These are phyloP conservation scores for Nipponia nippon DNA, from an alignment of 2,113 vertebrate species.

Conservation along the genomic window DNA sequence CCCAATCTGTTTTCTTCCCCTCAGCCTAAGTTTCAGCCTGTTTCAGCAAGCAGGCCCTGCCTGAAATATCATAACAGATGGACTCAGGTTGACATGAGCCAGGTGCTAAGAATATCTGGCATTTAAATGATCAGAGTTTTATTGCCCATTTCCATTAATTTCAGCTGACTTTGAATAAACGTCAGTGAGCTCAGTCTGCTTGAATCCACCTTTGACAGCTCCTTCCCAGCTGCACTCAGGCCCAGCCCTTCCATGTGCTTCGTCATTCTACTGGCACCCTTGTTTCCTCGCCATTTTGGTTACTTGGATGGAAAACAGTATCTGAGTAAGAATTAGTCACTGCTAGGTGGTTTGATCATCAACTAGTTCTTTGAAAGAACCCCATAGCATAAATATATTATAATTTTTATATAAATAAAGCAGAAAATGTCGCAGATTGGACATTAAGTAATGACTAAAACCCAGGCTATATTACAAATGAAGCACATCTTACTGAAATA, in stretches of 20 bases:
- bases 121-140: background rate
- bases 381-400: background rate
- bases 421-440: background rate
- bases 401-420: background rate
- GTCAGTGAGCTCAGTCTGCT: background rate
- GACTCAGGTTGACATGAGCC: background rate
- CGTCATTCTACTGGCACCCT: background rate
- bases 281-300: background rate
- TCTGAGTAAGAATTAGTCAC: background rate
- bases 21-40: background rate
- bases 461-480: background rate
- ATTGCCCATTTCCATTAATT: background rate
- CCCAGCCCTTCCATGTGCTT: background rate
- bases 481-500: background rate
- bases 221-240: background rate
- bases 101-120: background rate
- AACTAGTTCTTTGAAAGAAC: background rate
- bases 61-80: background rate
- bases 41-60: background rate
- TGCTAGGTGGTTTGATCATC: background rate
- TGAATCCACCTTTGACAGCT: background rate
- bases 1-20: background rate
- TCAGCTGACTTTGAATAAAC: background rate
- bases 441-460: background rate
- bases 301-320: background rate